Base-by-base conservation (phyloP, 2,888 invertebrate genomes). In the Platycheirus rosarum region DNA sequence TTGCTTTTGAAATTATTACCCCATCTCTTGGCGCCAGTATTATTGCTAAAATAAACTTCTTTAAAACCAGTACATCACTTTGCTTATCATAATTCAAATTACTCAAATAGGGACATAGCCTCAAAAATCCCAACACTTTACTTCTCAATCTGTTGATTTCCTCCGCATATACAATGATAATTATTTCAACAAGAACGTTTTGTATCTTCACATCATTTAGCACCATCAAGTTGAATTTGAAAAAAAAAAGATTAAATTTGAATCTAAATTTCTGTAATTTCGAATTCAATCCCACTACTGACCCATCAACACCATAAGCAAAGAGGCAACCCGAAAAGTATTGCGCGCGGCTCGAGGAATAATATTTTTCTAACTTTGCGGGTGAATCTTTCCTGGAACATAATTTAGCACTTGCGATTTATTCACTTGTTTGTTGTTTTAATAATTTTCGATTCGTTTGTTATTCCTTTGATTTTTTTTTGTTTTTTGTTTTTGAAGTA, bases 351-450 rank as follows among this genome's bases (percentile, higher is more conserved):
- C 69, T 75, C 69, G 69, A 74, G 44, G 57, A n/a, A 80, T 75
- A 80, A 80, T 77, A 62, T 82, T 77, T 77, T 75, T 80, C 49
- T 68, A 55, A 62, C 62, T 73, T 74, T 74, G 53, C 14, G 55
- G 23, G 55, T 23, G 46, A 55, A 60, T 51, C 35, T 70, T 70
- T 63, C 53, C 62, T 68, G 76, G 71, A 77, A 82, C 71, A 82
- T 82, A 82, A 82, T 82, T 82, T 82, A 82, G 70, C 77, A 82
- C 82, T 82, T 82, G 77, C 82, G 77, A 82, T 82, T 82, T 82
- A 82, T 82, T 82, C 77, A 82, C 82, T 82, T 82, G 82, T 82
- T 82, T 82, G 82, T 77, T 82, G 76, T 76, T 82, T 82, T 82
- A 82, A 82, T 82, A 82, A 82, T 82, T 79, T 75, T 80, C 44